Conservation (phyloP, 1,140 invertebrate species). For the Ceratosolen fusciceps region DNA sequence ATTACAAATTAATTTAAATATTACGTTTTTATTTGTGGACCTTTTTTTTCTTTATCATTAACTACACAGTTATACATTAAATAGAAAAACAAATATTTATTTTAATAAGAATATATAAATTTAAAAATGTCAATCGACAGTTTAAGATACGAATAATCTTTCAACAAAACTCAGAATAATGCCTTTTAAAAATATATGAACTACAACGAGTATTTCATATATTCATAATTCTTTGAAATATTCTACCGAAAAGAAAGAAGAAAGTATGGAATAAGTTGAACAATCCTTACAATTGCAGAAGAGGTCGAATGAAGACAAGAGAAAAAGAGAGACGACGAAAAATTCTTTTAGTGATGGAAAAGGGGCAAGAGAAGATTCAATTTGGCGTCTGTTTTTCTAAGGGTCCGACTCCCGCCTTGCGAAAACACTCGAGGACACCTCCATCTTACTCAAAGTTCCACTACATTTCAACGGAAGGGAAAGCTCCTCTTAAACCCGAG, state of each 20-base stretch:
- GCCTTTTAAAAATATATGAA: slow-evolving; percentile 19
- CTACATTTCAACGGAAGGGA: not conserved
- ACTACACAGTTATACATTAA: no score
- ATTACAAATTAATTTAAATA: no score
- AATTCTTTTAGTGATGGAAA: slow-evolving; percentile 47
- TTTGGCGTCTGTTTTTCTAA: slow-evolving; percentile 72
- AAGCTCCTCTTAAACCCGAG: slow-evolving; percentile 10
- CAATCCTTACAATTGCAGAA: slow-evolving; percentile 27
- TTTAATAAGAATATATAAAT: not conserved
- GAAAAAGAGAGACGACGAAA: not conserved
- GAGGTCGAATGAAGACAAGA: no score
- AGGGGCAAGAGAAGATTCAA: slow-evolving; percentile 67
- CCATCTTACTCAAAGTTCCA: slow-evolving; percentile 60
- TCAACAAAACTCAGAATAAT: slow-evolving; percentile 10
- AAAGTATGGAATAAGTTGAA: slow-evolving; percentile 20
- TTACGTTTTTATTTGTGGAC: no score
- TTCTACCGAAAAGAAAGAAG: not conserved
- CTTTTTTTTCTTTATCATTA: no score
- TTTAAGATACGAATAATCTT: not conserved
- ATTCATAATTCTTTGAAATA: slow-evolving; percentile 11
- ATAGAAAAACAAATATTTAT: no score
- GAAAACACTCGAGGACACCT: slow-evolving; percentile 72
- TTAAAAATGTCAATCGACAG: not conserved
- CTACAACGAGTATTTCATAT: no score
- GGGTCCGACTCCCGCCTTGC: slow-evolving; percentile 71